Percentiles rank a stretch among this genome's conserved stretches.
Evolutionary conservation across 1,140 invertebrate species (phyloP).

Genomic region (Ostrea denselamellosa): DNA sequence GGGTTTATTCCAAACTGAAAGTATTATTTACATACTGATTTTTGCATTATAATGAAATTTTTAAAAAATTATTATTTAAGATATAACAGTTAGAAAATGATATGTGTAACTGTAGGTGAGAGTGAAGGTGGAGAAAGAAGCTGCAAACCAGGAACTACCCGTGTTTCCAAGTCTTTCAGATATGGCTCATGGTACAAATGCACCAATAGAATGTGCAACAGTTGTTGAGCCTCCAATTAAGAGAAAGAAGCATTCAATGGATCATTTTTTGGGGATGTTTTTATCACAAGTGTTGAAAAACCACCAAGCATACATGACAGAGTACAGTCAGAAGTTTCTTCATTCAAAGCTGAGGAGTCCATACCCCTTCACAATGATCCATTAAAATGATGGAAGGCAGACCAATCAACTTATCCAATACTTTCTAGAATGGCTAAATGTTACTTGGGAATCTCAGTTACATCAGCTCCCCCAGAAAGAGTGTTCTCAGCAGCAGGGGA

Average conservation of each 20-base stretch:
- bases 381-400: conserved; percentile 39
- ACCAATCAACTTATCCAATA: neutral
- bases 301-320: neutral
- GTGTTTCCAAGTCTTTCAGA: neutral
- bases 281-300: neutral
- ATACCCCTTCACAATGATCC: conserved; percentile 3
- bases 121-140: neutral
- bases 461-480: conserved; percentile 49
- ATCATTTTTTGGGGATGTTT: neutral
- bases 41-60: neutral
- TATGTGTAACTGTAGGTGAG: neutral
- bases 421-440: conserved; percentile 28
- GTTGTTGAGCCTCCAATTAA: neutral
- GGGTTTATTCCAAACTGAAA: neutral
- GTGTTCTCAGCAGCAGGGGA: conserved; percentile 54
- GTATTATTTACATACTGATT: neutral
- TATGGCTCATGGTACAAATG: neutral
- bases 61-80: neutral
- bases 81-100: neutral
- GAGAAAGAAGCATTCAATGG: neutral
- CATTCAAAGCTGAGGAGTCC: neutral
- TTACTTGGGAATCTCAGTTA: conserved; percentile 41
- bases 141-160: neutral
- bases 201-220: neutral
- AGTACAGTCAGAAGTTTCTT: neutral